Evolutionary conservation across 2,113 vertebrate genomes (phyloP), one percentile per base, ranked within the genome.

Genomic region (Pelecanus crispus): DNA sequence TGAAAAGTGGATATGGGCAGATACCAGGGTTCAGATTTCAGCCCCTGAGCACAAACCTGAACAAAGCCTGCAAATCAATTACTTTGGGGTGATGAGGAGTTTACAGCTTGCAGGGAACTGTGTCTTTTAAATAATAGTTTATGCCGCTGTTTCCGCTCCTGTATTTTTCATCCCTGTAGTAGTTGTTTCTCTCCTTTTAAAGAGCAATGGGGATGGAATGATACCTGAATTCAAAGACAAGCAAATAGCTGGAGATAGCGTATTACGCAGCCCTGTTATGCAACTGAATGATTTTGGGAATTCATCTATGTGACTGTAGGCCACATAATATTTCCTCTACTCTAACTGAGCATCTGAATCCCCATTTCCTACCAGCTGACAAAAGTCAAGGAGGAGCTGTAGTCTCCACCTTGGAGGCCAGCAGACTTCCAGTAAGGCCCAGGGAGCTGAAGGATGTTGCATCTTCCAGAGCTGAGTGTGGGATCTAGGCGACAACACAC

Each of bases 311-410:
- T 84, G 92, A 26, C 79, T 93, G 67, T 31, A n/a, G 28, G 59
- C 34, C 71, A 52, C 26, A 17, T 31, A 53, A 11, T 80, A 62
- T 52, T 29, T 95, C 77, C 85, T 81, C 44, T 63, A 38, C 59
- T 74, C 66, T 95, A 86, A 94, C 75, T 44, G 91, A 85, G 81
- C 38, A 34, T 32, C 34, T 25, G 16, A 59, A 55, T 68, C 88
- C 61, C 2, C 67, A 80, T 95, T 96, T 91, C 63, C 91, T 40
- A 65, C 24, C 77, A 90, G 61, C 58, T 88, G 77, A 67, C 53
- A 81, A 92, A 95, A 95, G 90, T 82, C 79, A 94, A 85, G 87
- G 92, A 96, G 96, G 91, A 94, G 19, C 31, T 61, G 26, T 44
- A 8, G 25, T 20, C 13, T 81, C 42, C 42, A 28, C 56, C 22